phyloP scores from a whole-genome alignment of 1,140 invertebrate species.

The Drosophila erecta region DNA sequence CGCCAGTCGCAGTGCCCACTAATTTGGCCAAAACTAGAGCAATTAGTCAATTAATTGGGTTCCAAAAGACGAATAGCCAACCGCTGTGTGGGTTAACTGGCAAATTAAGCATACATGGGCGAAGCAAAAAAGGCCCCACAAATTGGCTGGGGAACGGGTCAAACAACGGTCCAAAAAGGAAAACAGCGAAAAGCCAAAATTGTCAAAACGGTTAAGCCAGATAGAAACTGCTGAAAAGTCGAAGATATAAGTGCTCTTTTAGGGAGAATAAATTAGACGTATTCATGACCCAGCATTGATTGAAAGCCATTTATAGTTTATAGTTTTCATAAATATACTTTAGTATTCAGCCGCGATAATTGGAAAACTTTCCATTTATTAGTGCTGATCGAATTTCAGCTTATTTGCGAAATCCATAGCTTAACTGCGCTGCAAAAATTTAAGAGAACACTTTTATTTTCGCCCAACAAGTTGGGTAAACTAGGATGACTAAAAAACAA shows the following conservation, averaged over 20 bases:
- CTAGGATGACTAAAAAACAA: constrained; percentile 12
- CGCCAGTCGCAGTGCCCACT: constrained; percentile 16
- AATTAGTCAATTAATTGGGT: constrained; percentile 64
- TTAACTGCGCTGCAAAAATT: constrained; percentile 8
- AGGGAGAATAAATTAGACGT: not conserved
- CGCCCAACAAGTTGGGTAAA: not conserved
- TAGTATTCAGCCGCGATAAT: no score
- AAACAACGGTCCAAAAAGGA: not conserved
- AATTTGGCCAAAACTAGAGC: constrained; percentile 48
- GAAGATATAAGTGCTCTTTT: not conserved
- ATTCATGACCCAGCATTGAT: no score
- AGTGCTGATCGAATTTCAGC: not conserved
- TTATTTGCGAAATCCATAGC: not conserved
- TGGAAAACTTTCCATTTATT: not conserved
- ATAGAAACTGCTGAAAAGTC: not conserved
- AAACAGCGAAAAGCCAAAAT: constrained; percentile 24
- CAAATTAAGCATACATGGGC: constrained; percentile 72
- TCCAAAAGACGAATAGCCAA: constrained; percentile 5
- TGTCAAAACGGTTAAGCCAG: not conserved
- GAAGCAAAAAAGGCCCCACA: constrained; percentile 34
- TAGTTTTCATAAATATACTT: no score
- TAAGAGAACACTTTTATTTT: not conserved
- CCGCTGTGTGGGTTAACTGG: constrained; percentile 62
- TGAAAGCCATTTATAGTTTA: no score
- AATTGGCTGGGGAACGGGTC: constrained; percentile 53